Conservation (phyloP, 1,140 invertebrate genomes). For the Hyles vespertilio region DNA sequence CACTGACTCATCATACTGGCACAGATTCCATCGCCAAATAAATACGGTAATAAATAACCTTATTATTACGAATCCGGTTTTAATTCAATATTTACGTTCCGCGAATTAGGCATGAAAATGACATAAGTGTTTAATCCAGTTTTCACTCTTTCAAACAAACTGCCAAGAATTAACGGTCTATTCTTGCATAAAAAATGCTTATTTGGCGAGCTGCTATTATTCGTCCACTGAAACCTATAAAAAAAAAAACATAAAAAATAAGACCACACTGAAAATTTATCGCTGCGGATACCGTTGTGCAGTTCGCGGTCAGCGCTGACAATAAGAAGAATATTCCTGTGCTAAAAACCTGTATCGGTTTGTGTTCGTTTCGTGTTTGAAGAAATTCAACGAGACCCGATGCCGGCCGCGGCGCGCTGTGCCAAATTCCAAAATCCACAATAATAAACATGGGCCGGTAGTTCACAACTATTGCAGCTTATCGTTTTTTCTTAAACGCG, state of each 20-base stretch:
- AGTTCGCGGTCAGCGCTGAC: constrained; percentile 27
- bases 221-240: constrained; percentile 17
- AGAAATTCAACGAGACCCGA: not conserved
- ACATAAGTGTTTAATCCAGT: constrained; percentile 1
- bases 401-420: not conserved
- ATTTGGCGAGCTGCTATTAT: constrained; percentile 1
- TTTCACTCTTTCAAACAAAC: constrained; percentile 1
- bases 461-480: not conserved
- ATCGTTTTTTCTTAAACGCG: not conserved
- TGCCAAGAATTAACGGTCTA: constrained; percentile 3
- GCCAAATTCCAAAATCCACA: constrained; percentile 3
- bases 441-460: constrained; percentile 3
- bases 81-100: constrained; percentile 4
- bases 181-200: constrained; percentile 6
- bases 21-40: constrained; percentile 32
- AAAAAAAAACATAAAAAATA: constrained; percentile 14
- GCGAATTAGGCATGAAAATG: not conserved
- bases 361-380: constrained; percentile 6
- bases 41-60: constrained; percentile 35
- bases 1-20: constrained; percentile 40
- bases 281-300: constrained; percentile 22
- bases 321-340: constrained; percentile 19
- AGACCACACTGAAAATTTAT: constrained; percentile 23
- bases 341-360: constrained; percentile 14
- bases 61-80: constrained; percentile 18